Evolutionary conservation across 2,797 vertebrate species (phyloP), one percentile per base, ranked within the genome.

Genomic region (Carcharodon carcharias): DNA sequence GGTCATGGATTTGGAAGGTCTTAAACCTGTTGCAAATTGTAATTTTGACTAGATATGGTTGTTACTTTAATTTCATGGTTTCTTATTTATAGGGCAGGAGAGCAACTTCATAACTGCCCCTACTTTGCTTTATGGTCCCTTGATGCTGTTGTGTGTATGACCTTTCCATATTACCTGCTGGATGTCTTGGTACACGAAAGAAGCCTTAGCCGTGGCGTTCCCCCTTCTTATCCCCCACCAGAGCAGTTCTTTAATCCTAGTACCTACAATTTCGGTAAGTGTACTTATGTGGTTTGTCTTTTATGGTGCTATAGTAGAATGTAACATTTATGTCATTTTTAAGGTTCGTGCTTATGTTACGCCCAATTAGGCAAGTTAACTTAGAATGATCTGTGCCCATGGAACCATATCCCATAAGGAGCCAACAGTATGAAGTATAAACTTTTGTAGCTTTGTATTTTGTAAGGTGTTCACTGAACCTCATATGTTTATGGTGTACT

Each of bases 121-220:
- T 99, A 99, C 96, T 98, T 99, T 97, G 99, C 99, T 0, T 97
- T 99, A 95, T 99, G 99, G 99, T 99, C 98, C 63, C 97, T 99
- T 97, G 99, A 99, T 96, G 96, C 98, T 2, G 97, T 99, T 96
- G 97, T 98, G 94, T 98, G 98, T 97, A 97, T 98, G 97, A 98
- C 98, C 50, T 98, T 98, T 96, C 97, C 98, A 95, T 97, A 98
- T 96, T 40, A 97, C 88, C 97, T 99, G 96, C 97, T 99, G 97
- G 99, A 99, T 97, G 96, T 99, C 95, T 89, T 99, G 96, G 98
- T 99, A 45, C 98, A 98, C 0, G 99, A 99, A 94, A 98, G 98
- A 96, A 99, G 98, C 97, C 98, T 99, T 40, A 99, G 98, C 97
- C 98, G 99, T 61, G 99, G 98, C 5, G 96, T 99, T 96, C 98